Evolutionary conservation across 2,888 invertebrate species (phyloP).

Genomic region (Augochlorella aurata): DNA sequence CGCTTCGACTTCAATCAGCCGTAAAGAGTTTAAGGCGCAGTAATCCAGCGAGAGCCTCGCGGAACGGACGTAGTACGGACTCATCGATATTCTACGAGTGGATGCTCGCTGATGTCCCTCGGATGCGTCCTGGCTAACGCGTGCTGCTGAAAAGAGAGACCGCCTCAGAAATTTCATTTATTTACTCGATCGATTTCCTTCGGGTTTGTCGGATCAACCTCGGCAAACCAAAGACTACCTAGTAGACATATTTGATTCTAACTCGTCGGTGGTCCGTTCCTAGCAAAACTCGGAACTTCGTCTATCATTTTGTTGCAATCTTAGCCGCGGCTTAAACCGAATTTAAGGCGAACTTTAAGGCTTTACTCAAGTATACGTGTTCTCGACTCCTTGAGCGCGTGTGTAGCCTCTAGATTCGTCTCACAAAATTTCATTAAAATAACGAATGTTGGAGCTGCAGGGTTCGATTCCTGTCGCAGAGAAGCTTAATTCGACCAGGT

Average conservation of each 20-base stretch:
- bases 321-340: background rate
- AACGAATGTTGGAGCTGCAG: no score
- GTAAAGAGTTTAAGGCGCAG: slow-evolving; percentile 46
- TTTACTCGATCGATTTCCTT: background rate
- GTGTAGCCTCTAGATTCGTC: no score
- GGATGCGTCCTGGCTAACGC: background rate
- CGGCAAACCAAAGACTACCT: background rate
- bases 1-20: slow-evolving; percentile 41
- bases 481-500: no score
- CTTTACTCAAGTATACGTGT: background rate
- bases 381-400: no score
- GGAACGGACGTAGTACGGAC: background rate
- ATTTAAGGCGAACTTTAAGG: background rate
- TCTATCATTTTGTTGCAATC: background rate
- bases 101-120: slow-evolving; percentile 4
- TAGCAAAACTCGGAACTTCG: background rate
- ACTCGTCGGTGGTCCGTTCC: background rate
- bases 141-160: background rate
- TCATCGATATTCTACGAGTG: slow-evolving; percentile 16
- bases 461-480: no score
- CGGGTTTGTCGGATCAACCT: background rate
- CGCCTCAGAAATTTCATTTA: background rate
- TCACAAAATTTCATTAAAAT: no score
- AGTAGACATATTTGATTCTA: background rate
- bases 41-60: slow-evolving; percentile 6